phyloP scores from a whole-genome alignment of 2,888 invertebrate genomes.

The Eretmocerus hayati region DNA sequence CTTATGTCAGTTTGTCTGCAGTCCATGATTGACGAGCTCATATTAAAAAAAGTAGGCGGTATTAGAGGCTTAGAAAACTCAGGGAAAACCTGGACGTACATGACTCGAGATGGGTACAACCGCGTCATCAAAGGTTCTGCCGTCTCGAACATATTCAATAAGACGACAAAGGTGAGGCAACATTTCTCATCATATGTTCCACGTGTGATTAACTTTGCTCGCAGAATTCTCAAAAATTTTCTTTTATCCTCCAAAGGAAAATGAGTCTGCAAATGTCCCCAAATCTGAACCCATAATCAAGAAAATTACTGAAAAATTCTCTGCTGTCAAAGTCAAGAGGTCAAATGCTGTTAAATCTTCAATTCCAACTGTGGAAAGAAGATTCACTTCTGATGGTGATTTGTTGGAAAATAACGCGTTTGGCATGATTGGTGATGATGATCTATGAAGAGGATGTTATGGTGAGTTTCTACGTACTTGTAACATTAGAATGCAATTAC shows the following conservation, averaged over 20 bases:
- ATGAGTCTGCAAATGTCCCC: slow-evolving; percentile 27
- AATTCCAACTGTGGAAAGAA: slow-evolving; percentile 27
- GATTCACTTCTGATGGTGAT: slow-evolving; percentile 44
- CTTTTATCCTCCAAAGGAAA: slow-evolving; percentile 22
- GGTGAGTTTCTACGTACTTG: no score
- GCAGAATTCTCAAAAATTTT: slow-evolving; percentile 1
- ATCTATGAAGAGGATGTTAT: slow-evolving; percentile 68
- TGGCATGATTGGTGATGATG: slow-evolving; percentile 92
- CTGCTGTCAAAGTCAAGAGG: slow-evolving; percentile 63
- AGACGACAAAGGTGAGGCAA: slow-evolving; percentile 27
- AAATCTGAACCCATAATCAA: slow-evolving; percentile 63
- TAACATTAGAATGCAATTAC: no score
- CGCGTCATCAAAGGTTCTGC: slow-evolving; percentile 56
- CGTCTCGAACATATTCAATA: slow-evolving; percentile 51
- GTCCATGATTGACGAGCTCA: slow-evolving; percentile 90
- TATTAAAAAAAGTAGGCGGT: slow-evolving; percentile 63
- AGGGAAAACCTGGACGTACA: slow-evolving; percentile 59
- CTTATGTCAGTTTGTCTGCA: slow-evolving; percentile 92
- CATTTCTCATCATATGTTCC: not conserved
- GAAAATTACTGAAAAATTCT: slow-evolving; percentile 65
- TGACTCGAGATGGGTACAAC: slow-evolving; percentile 68
- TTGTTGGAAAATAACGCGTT: slow-evolving; percentile 88
- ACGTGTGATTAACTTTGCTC: slow-evolving; percentile 7
- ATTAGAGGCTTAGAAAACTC: slow-evolving; percentile 40
- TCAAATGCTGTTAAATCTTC: slow-evolving; percentile 30